Evolutionary conservation across 2,113 vertebrate species (phyloP).

Genomic region (Oreochromis aureus): DNA sequence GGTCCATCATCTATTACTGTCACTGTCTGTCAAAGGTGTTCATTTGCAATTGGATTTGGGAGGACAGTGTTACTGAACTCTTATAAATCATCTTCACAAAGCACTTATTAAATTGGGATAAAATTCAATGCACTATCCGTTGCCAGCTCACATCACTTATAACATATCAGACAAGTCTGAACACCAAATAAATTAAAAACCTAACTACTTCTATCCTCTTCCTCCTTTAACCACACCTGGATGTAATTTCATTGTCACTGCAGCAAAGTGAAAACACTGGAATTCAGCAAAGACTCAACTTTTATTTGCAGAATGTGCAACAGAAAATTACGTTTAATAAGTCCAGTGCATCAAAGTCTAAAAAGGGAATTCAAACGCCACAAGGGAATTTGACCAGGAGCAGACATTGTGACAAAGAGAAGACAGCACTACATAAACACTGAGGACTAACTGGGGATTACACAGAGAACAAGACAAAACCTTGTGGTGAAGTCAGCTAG

Average conservation of each 20-base stretch:
- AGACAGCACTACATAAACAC: neutral
- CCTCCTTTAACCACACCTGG: neutral
- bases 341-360: neutral
- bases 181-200: neutral
- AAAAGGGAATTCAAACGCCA: neutral
- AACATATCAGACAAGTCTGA: neutral
- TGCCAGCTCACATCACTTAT: neutral
- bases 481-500: neutral
- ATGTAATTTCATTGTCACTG: neutral
- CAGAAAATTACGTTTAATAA: neutral
- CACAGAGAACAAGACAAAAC: neutral
- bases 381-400: neutral
- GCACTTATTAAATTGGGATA: neutral
- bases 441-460: neutral
- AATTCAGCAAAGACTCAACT: neutral
- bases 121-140: neutral
- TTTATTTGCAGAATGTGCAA: neutral
- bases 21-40: neutral
- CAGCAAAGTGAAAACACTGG: neutral
- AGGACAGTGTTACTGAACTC: neutral
- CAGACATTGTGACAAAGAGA: neutral
- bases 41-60: neutral
- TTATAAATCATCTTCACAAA: neutral
- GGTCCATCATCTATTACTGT: neutral
- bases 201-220: neutral